These are phyloP conservation scores for Podiceps cristatus DNA, from an alignment of 2,113 vertebrate species.

Conservation along the genomic window DNA sequence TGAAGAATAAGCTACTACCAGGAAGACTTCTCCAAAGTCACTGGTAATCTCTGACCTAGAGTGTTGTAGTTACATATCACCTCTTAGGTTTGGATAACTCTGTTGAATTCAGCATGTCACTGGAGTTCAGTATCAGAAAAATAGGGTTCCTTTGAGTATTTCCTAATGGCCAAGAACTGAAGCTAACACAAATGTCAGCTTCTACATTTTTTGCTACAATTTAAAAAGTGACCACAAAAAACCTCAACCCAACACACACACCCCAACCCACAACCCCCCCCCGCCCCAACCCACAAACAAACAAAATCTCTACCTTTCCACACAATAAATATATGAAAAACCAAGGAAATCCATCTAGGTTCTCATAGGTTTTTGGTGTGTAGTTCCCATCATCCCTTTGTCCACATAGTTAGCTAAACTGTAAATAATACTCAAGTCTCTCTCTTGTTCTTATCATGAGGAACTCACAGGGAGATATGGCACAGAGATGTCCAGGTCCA, in stretches of 20 bases:
- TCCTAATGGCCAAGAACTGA: background rate
- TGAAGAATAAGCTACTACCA: background rate
- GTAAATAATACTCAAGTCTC: background rate
- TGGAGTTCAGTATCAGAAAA: background rate
- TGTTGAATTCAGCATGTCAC: background rate
- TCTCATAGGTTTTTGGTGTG: background rate
- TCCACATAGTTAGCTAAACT: background rate
- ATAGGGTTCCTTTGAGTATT: background rate
- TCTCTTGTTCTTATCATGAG: background rate
- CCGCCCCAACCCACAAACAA: no score
- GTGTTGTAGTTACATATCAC: background rate
- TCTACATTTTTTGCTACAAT: background rate
- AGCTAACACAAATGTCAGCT: background rate
- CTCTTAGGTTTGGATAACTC: background rate
- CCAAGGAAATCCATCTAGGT: background rate
- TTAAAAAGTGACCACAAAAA: background rate
- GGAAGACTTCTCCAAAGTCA: background rate
- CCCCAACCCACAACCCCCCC: no score
- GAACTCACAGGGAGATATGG: background rate
- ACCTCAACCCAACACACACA: no score
- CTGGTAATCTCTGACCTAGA: background rate
- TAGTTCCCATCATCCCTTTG: background rate
- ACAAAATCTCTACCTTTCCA: fast-evolving
- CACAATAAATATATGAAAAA: background rate
- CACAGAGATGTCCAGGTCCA: background rate